Evolutionary conservation across 1,140 invertebrate species (phyloP), one percentile per base, ranked within the genome.

Genomic region (Diploscapter pachys): DNA sequence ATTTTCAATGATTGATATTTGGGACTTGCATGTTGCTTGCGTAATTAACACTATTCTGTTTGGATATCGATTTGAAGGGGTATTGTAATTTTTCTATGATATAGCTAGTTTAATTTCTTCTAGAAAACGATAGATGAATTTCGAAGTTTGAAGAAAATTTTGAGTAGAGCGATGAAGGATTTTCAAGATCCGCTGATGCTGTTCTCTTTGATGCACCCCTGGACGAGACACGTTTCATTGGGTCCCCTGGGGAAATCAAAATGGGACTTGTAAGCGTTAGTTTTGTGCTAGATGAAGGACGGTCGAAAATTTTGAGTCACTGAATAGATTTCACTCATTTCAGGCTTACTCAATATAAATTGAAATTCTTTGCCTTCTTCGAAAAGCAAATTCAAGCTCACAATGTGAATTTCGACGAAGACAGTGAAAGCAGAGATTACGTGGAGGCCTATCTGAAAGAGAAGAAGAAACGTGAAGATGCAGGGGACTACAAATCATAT

Each of bases 391-490:
- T 77, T 9, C 63, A 74, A 73, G 54, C 53, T 5, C 50, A 8
- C 5, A 75, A 62, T 56, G 56, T 69, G 53, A 54, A 75, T 51
- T 64, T 75, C 49, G 69, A 71, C 56, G 57, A 67, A 6, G 73
- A 75, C n/a, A 13, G 63, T 5, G 75, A 78, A 55, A 72, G 75
- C 48, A 49, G 55, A 3, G 76, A 78, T 49, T 78, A 76, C 65
- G 65, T 57, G 4, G 76, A 78, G 59, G 76, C 76, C 5, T 78
- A 76, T 59, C 66, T 78, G 66, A 78, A 78, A 51, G 76, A 73
- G 52, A 79, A 70, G 64, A 49, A 54, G 5, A 78, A 76, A 31
- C 48, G 62, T 13, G 68, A 75, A 57, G 59, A 61, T 49, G 65
- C 70, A 57, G 74, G 67, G 59, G 74, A 75, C 51, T 52, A 54